A percentile compares a stretch with the other conserved stretches of the same genome.
phyloP scores from a whole-genome alignment of 1,140 invertebrate genomes.

The Cydia pomonella region DNA sequence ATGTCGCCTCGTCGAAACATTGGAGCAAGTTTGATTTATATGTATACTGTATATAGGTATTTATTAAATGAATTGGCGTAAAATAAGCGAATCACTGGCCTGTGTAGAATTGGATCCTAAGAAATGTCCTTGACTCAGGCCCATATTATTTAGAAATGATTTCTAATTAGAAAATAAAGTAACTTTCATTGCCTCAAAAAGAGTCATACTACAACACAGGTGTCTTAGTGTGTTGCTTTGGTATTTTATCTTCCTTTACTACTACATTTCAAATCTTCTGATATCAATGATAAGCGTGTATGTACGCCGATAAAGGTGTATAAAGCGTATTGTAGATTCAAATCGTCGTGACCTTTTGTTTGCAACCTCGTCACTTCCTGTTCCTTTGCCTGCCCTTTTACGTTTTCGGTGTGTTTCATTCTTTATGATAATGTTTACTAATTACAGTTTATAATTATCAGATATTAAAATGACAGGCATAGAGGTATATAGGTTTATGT shows the following conservation, averaged over 20 bases:
- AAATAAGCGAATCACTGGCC: too few relatives aligned
- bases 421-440: background rate
- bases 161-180: too few relatives aligned
- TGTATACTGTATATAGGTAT: too few relatives aligned
- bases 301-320: slow-evolving; percentile 19
- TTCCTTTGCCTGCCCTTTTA: slow-evolving; percentile 12
- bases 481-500: too few relatives aligned
- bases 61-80: too few relatives aligned
- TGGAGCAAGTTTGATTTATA: too few relatives aligned
- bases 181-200: background rate
- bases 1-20: too few relatives aligned
- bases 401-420: background rate
- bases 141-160: too few relatives aligned
- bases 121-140: too few relatives aligned
- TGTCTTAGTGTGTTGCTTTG: too few relatives aligned
- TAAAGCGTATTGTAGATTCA: background rate
- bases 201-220: background rate
- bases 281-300: slow-evolving; percentile 17
- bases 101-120: too few relatives aligned
- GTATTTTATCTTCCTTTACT: slow-evolving; percentile 22
- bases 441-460: background rate
- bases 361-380: background rate
- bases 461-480: background rate
- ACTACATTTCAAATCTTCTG: background rate
- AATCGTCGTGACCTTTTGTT: slow-evolving; percentile 25